Conservation (phyloP, 2,113 vertebrate species). For the Amazona guildingii region DNA sequence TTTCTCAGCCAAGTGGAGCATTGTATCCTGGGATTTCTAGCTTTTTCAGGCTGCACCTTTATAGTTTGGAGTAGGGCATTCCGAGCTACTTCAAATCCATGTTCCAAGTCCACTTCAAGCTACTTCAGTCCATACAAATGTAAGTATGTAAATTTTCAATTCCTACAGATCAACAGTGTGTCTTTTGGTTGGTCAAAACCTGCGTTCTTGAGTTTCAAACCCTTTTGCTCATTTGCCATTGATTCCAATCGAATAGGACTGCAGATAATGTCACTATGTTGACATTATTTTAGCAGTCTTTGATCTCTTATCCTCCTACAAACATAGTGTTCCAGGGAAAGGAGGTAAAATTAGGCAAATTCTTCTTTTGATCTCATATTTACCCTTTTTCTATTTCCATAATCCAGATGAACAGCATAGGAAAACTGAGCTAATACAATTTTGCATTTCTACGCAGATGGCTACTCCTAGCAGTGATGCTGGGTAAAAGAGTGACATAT, state of each 20-base stretch:
- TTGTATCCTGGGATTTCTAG: accelerated
- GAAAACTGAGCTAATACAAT: accelerated
- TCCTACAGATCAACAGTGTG: neutral
- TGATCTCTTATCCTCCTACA: neutral
- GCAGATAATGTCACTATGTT: neutral
- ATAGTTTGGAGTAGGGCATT: neutral
- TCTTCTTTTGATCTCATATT: neutral
- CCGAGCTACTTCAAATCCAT: neutral
- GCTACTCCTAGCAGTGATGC: accelerated
- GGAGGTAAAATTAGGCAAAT: neutral
- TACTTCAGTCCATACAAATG: neutral
- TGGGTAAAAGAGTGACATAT: accelerated
- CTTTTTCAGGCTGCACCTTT: neutral
- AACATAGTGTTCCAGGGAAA: neutral
- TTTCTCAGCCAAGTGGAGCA: neutral
- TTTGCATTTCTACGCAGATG: neutral
- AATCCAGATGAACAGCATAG: neutral
- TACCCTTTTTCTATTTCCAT: neutral
- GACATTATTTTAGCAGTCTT: neutral
- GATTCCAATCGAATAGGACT: neutral
- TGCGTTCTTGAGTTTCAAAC: neutral
- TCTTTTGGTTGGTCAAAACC: neutral
- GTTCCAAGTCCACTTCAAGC: neutral
- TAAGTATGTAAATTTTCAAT: neutral
- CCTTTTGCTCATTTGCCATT: neutral